These are phyloP conservation scores for Iselma pallidipennis DNA, from an alignment of 2,888 invertebrate genomes.

Conservation along the genomic window DNA sequence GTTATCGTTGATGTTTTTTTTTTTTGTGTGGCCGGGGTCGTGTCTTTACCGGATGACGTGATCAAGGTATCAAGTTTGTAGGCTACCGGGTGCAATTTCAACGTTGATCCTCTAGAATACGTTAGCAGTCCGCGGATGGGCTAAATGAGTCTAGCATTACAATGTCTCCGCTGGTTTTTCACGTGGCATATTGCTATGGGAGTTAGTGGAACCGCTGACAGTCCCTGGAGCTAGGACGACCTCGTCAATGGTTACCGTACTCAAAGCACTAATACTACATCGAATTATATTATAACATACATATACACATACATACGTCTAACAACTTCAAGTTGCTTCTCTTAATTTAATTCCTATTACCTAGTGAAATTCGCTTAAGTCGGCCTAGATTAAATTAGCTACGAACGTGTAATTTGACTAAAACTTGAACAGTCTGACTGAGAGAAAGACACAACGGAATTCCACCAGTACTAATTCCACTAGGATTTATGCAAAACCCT, in stretches of 20 bases:
- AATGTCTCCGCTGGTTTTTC: neutral
- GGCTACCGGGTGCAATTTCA: conserved; percentile 20
- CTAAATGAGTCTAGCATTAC: neutral
- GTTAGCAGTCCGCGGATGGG: neutral
- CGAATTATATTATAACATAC: no score
- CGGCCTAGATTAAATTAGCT: conserved; percentile 40
- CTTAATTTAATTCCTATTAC: conserved; percentile 38
- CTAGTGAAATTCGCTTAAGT: conserved; percentile 39
- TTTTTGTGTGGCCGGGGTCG: neutral
- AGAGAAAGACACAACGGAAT: conserved; percentile 29
- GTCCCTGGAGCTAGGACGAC: neutral
- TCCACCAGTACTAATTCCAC: conserved; percentile 36
- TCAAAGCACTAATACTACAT: neutral
- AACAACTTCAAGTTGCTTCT: conserved; percentile 3
- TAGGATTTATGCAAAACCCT: conserved; percentile 34
- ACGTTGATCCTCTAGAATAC: neutral
- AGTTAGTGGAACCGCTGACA: neutral
- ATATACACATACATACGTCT: no score
- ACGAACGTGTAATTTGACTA: conserved; percentile 41
- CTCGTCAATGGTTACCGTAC: neutral
- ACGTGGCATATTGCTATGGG: neutral
- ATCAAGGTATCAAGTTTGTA: conserved; percentile 18
- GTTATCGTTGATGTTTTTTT: neutral
- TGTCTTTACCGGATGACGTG: conserved; percentile 11
- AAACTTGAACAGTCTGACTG: conserved; percentile 26